Evolutionary conservation across 2,888 invertebrate species (phyloP).

Genomic region (Exephanes ischioxanthus): DNA sequence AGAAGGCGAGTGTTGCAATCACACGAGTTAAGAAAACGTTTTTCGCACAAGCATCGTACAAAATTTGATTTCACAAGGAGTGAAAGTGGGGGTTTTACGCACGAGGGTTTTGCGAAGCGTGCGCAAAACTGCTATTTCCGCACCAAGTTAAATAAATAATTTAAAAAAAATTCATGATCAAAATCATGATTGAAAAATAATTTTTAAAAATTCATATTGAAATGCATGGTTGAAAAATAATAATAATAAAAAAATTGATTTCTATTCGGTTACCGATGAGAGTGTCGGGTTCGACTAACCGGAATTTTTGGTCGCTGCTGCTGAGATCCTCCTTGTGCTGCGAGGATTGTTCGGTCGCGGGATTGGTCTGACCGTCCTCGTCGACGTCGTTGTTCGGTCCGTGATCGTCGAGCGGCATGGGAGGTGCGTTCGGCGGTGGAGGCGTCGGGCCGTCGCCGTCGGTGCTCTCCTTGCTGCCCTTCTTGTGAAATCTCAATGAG

Average conservation of each 20-base stretch:
- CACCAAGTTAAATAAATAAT: neutral
- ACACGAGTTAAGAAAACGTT: too few relatives aligned
- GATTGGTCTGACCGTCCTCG: conserved; percentile 69
- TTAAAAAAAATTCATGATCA: conserved; percentile 42
- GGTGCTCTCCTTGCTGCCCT: conserved; percentile 85
- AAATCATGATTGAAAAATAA: neutral
- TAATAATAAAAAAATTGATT: too few relatives aligned
- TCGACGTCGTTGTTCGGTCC: conserved; percentile 68
- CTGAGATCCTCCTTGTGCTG: conserved; percentile 79
- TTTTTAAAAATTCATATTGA: conserved; percentile 43
- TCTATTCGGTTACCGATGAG: neutral
- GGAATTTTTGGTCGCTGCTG: conserved; percentile 81
- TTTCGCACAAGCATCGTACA: too few relatives aligned
- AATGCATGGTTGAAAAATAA: neutral
- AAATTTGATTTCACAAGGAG: too few relatives aligned
- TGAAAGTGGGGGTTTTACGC: too few relatives aligned
- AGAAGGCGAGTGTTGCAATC: too few relatives aligned
- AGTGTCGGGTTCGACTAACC: conserved; percentile 75
- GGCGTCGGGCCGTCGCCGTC: conserved; percentile 83
- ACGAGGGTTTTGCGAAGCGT: too few relatives aligned
- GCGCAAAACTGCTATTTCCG: too few relatives aligned
- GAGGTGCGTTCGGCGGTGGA: conserved; percentile 70
- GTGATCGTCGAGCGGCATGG: conserved; percentile 56
- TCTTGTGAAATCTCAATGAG: conserved; percentile 87
- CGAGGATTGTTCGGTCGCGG: conserved; percentile 73